Evolutionary conservation across 2,888 invertebrate species (phyloP), one percentile per base, ranked within the genome.

Genomic region (Hyposoter didymator): DNA sequence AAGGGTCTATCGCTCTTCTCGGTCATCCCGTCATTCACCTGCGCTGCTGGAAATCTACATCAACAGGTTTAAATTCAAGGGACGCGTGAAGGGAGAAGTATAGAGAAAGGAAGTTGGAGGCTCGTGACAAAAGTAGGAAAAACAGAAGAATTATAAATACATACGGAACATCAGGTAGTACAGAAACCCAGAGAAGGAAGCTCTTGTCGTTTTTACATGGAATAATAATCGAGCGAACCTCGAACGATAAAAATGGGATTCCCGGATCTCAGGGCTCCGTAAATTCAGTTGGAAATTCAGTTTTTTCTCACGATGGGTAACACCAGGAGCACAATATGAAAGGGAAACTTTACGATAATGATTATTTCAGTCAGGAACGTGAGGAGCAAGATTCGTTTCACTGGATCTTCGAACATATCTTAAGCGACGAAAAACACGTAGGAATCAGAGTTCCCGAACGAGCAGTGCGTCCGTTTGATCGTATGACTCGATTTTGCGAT

Each of bases 1-100:
- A 78, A 82, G 84, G 84, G 84, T 82, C 84, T 72, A 28, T 76
- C 80, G 39, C 84, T 76, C 80, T 82, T 76, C 76, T 78, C 72
- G 47, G 28, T 28, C 59, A 28, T 14, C 28, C 59, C 28, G 28
- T 28, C 59, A 4, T 28, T 14, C 14, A 14, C 14, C 59, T 28
- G 59, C 22, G 1, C 59, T 14, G 28, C 28, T 59, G 59, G 12
- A 14, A 28, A 59, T 59, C 59, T 59, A 28, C 59, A 59, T 59
- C 28, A 14, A 14, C 28, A 59, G 59, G 59, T 59, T 59, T 59
- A 59, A 59, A 59, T 59, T 59, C 59, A 59, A 14, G 28, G 59
- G 28, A 59, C 28, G 28, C 28, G 28, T 28, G 4, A 52, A 52
- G 52, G 55, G 12, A 28, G 1, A 14, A 14, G 28, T 28, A 14